A percentile compares a stretch with the other conserved stretches of the same genome.
Conservation (phyloP, 2,888 invertebrate genomes). For the Plebejus melissa region DNA sequence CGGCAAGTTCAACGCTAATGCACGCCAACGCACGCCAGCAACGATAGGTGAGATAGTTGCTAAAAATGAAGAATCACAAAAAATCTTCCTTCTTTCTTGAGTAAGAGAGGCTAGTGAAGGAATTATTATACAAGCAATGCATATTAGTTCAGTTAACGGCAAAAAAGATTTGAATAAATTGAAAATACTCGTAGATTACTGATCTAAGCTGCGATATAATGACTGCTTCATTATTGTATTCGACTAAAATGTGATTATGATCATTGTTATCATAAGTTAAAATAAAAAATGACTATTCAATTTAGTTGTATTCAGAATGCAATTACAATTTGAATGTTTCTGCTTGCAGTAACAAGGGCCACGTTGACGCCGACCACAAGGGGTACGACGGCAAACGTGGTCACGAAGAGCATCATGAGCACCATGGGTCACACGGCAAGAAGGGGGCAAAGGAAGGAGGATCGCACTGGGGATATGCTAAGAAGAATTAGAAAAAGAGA, state of each 20-base stretch:
- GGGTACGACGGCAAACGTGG: slow-evolving; percentile 81
- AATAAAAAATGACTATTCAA: too few species aligned
- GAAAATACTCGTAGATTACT: too few species aligned
- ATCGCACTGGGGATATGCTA: slow-evolving; percentile 66
- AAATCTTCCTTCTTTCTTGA: too few species aligned
- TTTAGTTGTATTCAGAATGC: background rate
- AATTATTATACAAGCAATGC: too few species aligned
- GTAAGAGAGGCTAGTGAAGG: too few species aligned
- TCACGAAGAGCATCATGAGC: slow-evolving; percentile 80
- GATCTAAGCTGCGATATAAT: too few species aligned
- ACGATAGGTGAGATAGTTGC: background rate
- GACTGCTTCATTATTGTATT: too few species aligned
- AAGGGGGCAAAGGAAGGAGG: slow-evolving; percentile 80
- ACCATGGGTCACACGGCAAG: slow-evolving; percentile 79
- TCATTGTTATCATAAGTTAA: too few species aligned
- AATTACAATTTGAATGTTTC: background rate
- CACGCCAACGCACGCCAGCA: background rate
- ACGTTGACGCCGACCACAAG: slow-evolving; percentile 82
- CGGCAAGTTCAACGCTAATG: background rate
- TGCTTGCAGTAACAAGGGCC: slow-evolving; percentile 79
- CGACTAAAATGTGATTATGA: too few species aligned
- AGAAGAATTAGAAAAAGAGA: slow-evolving; percentile 48
- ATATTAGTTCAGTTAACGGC: too few species aligned
- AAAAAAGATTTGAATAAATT: too few species aligned
- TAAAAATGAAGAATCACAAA: too few species aligned